Evolutionary conservation across 2,888 invertebrate genomes (phyloP), one percentile per base, ranked within the genome.

Genomic region (Ectemnius continuus): DNA sequence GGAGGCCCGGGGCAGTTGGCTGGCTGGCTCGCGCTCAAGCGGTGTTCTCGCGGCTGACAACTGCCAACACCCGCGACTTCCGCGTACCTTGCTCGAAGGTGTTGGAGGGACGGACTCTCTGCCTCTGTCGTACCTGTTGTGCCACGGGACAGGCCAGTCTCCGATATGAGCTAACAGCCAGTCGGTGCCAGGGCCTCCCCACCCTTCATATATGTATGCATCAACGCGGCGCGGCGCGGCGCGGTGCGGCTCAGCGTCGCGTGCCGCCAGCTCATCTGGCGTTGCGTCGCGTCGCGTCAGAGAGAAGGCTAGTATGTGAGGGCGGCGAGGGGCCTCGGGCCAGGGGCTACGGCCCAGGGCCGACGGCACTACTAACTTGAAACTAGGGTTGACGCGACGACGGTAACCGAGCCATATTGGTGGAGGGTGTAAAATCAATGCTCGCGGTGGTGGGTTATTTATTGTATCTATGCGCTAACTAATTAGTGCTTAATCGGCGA

Each of bases 211-310:
- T n/a, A n/a, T n/a, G n/a, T n/a, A n/a, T 86, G 84, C 84, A 78
- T 80, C 76, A 72, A 80, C 79, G 82, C 80, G 75, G 80, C 78
- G 78, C 83, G 75, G 67, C 67, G 82, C 75, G 70, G 64, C 78
- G 70, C 67, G 62, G 20, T 13, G 18, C 65, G 46, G 18, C 5
- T 61, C 76, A 57, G 70, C 79, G 84, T 90, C 87, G 90, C 90
- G 90, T 90, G 90, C 83, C 87, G 83, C 73, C 78, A 85, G 86
- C 87, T 90, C 89, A 88, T 90, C 89, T 86, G 85, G 84, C 80
- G 81, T 73, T 61, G 78, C 79, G 83, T 4, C 4, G n/a, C 52
- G n/a, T 11, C 4, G n/a, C 47, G 86, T 84, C 86, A 82, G 82
- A 79, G 80, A 82, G 78, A 76, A 80, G 84, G 79, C 83, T 11